Base-by-base conservation (phyloP, 2,113 vertebrate genomes). In the Calyptommatus sinebrachiatus region DNA sequence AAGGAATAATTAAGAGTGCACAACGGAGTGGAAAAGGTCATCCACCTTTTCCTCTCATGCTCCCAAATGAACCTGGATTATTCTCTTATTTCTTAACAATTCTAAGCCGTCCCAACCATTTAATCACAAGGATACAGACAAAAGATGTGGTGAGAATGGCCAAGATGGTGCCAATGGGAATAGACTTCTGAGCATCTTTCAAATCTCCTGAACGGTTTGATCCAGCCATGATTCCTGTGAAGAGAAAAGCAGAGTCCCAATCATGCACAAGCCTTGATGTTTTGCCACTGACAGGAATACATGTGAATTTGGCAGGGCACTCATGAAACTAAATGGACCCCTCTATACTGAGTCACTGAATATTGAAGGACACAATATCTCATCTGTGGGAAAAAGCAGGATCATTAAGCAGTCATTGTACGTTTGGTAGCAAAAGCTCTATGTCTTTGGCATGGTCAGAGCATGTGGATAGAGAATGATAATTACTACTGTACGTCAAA, bases 121-220 rank as follows among this genome's bases (percentile, higher is more conserved):
- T 57, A 28, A 57, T 10, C 3, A 73, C 71, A 87, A 97, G 96
- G 97, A 98, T 98, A 98, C 97, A 98, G 88, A 98, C 96, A 28
- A 97, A 86, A 61, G 97, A 97, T 2, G 97, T 98, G 77, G 97
- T 98, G 89, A 97, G 89, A 87, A 98, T 98, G 85, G 97, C 97
- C 8, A 98, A 91, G 70, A 98, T 95, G 24, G 97, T 98, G 72
- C 97, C 97, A 1, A 97, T 95, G 69, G 97, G 97, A 84, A 98
- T 98, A n/a, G 97, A 98, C 77, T 96, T 97, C 87, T 98, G 97
- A 72, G 97, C 97, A 20, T 98, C 97, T 84, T 96, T 98, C 88
- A 98, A 91, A 77, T 98, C 97, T 21, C 97, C 97, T 1, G 97
- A 98, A 29, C 97, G 95, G 85, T 98, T 98, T 5, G 97, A 98